Base-by-base conservation (phyloP, 2,888 invertebrate species). In the Lymantria dispar region DNA sequence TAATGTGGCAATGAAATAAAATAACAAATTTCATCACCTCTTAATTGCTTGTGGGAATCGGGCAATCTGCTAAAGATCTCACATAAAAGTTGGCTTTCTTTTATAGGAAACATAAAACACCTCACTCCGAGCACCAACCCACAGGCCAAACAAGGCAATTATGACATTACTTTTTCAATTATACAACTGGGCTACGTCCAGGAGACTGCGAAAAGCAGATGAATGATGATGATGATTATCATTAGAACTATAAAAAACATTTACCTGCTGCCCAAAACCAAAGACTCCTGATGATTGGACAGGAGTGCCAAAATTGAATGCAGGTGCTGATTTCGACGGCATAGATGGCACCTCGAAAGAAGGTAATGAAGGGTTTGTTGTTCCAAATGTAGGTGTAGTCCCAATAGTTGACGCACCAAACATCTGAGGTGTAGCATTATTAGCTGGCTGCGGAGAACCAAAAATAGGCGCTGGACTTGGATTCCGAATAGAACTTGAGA, bases 261-360 rank as follows among this genome's bases (percentile, higher is more conserved):
- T 70, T 74, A 87, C 87, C 79, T 87, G 87, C 72, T 87, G 87
- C 54, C 83, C 81, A 69, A 88, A 87, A 52, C 83, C 85, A 53
- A 87, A 87, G 15, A 85, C 70, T 12, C 66, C 72, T 2, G 76
- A 42, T 8, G 74, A 36, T 44, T 73, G 80, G 7, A 69, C 49
- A 11, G 75, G 29, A 15, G 57, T 59, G 12, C 84, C 82, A 56
- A 88, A 89, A 61, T 73, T 84, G 56, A 87, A 87, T 0, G 80
- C 59, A 3, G 80, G 72, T 3, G 78, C 59, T 1, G 74, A 64
- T 8, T 76, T 62, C 0, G 60, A 65, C 2, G 70, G 56, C 8
- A 69, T 51, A 7, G 76, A 40, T 0, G 78, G 62, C 31, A 76
- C 51, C 29, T 83, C 84, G 55, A 86, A 85, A 3, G 76, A 49